These are phyloP conservation scores for Sparidentex hasta DNA, from an alignment of 2,797 vertebrate species.

Conservation along the genomic window DNA sequence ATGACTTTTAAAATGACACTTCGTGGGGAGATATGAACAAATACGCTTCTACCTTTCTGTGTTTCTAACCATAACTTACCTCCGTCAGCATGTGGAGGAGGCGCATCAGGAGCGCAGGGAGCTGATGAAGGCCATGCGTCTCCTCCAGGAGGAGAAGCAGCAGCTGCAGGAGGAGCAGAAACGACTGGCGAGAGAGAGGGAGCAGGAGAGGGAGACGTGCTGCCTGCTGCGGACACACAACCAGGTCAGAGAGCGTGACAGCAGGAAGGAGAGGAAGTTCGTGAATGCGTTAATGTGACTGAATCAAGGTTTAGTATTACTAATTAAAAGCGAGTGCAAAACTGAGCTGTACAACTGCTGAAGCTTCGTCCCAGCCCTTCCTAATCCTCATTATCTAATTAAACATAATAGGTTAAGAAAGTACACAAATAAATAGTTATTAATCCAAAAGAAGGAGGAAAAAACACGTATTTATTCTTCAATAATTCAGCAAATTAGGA, in stretches of 20 bases:
- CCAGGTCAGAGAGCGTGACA: constrained; percentile 85
- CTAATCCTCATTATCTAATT: constrained; percentile 1
- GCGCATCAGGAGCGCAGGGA: constrained; percentile 95
- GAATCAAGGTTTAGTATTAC: not conserved
- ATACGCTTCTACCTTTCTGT: constrained; percentile 2
- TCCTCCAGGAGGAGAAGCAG: constrained; percentile 92
- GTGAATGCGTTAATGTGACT: not conserved
- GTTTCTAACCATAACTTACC: not conserved
- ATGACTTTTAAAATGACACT: not conserved
- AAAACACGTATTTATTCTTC: not conserved
- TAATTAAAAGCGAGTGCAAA: not conserved
- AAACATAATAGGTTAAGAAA: not conserved
- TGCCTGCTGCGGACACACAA: constrained; percentile 90
- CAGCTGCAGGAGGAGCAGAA: constrained; percentile 94
- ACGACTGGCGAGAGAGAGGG: constrained; percentile 89
- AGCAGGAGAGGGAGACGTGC: constrained; percentile 90
- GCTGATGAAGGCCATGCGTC: constrained; percentile 89
- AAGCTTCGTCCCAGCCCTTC: not conserved
- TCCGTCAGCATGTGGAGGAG: constrained; percentile 92
- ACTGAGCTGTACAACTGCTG: not conserved
- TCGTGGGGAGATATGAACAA: not conserved
- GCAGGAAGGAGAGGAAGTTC: not conserved
- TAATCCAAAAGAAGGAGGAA: not conserved
- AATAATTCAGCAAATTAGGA: not conserved
- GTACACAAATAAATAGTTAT: no score